A percentile compares a stretch with the other conserved stretches of the same genome.
These are phyloP conservation scores for Alca torda DNA, from an alignment of 2,797 vertebrate genomes.

Conservation along the genomic window DNA sequence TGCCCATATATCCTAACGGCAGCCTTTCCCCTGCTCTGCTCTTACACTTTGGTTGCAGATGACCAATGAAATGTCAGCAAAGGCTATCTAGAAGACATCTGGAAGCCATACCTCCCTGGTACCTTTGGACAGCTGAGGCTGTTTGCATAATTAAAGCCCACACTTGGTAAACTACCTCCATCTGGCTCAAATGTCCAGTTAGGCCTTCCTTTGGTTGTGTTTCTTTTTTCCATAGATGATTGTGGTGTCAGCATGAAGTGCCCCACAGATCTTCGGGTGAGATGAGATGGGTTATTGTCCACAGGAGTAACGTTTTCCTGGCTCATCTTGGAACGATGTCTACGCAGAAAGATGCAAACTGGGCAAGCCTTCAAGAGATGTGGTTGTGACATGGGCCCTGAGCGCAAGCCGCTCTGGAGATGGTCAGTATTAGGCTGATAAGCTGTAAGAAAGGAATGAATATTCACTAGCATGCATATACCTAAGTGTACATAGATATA, in stretches of 20 bases:
- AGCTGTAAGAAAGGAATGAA: neutral
- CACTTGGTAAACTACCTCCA: neutral
- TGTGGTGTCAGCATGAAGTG: neutral
- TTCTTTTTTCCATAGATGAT: neutral
- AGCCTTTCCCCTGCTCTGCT: neutral
- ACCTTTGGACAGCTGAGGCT: neutral
- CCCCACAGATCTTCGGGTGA: neutral
- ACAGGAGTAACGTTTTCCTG: neutral
- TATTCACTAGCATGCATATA: neutral
- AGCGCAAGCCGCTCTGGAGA: neutral
- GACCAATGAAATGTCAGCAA: neutral
- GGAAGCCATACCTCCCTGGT: neutral
- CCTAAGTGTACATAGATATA: too few species aligned
- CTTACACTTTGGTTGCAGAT: neutral
- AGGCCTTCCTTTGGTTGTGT: neutral
- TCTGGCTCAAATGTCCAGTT: neutral
- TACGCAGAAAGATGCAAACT: too few species aligned
- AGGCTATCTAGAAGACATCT: neutral
- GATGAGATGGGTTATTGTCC: neutral
- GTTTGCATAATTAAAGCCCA: neutral
- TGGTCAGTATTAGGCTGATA: neutral
- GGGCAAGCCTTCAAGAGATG: neutral
- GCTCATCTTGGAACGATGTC: neutral
- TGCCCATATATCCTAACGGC: rapidly evolving
- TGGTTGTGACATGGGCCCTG: neutral